Evolutionary conservation across 1,140 invertebrate species (phyloP), one percentile per base, ranked within the genome.

Genomic region (Scaptomyza pallida): DNA sequence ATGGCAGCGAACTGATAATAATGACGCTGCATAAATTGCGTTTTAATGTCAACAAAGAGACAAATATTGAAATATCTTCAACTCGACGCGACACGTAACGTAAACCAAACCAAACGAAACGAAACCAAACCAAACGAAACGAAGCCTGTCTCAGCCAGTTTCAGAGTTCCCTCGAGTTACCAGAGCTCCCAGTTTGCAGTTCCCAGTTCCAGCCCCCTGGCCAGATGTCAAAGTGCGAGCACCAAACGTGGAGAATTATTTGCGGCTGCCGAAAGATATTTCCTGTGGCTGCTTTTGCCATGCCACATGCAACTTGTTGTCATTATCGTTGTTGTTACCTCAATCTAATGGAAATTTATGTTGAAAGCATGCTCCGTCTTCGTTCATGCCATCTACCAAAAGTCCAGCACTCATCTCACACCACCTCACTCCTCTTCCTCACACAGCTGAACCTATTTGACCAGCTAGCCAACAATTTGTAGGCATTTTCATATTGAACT

Each of bases 331-430:
- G 54, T n/a, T 21, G 64, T 48, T 21, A 71, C 81, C 54, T 71
- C 81, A 88, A 86, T 88, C 81, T 86, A 86, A 86, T 86, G 81
- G 82, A 86, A 86, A 86, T 86, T 86, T 86, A 86, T 86, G 82
- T 88, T 86, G 81, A 82, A 88, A 81, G 81, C 81, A 72, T 73
- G 80, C 77, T 78, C 43, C 55, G 56, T 59, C 68, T 65, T 52
- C 52, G 62, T 55, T 51, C 68, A 56, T 65, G 67, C 60, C 67
- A 70, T 63, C 67, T 56, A 50, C 51, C 26, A 50, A 71, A 57
- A 71, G 52, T 72, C 69, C 57, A 56, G 43, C 50, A 63, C 45
- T 54, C 33, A 43, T 19, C 54, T 17, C 19, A 26, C 41, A 44
- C 16, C 1, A n/a, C 8, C 21, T 21, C 43, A n/a, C 8, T 17